Evolutionary conservation across 2,888 invertebrate genomes (phyloP), one percentile per base, ranked within the genome.

Genomic region (Mechanitis messenoides): DNA sequence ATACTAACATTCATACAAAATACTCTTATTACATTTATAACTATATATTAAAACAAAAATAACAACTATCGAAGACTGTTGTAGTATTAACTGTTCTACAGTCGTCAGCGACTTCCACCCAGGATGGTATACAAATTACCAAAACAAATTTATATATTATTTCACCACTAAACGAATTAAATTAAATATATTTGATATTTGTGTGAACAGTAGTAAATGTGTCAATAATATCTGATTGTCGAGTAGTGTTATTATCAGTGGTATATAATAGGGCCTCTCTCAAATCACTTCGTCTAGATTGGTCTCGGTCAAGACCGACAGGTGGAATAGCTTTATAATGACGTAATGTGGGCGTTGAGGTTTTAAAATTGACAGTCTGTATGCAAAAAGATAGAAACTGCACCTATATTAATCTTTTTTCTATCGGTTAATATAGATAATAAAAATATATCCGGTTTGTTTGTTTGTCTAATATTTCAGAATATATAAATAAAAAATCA

Each of bases 251-350:
- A 31, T 7, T 50, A 6, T 42, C 4, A 35, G 6, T 35, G 35
- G 9, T 42, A 42, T 42, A 9, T 42, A 42, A 42, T 42, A 50
- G 28, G 28, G n/a, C 31, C 31, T 50, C 28, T 50, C 50, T 50
- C 7, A 50, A 31, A 50, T 50, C 50, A 7, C 42, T 42, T 9
- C 9, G 28, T 31, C 28, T 31, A 50, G 50, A 50, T 50, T 31
- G 28, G 35, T 58, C 61, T 58, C 28, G 62, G 53, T 56, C 65
- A 60, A 60, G 58, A 62, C 45, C 60, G 68, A 64, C 75, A 73
- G 70, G 73, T 74, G 72, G 68, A 71, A 76, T 75, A 72, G 67
- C 74, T 74, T 60, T 60, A 62, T 57, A 64, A 65, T 78, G 72
- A 76, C 74, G 75, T 77, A 74, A 78, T 62, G 33, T 50, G 45